Evolutionary conservation across 2,797 vertebrate species (phyloP).

Genomic region (Hippopotamyrus pictus): DNA sequence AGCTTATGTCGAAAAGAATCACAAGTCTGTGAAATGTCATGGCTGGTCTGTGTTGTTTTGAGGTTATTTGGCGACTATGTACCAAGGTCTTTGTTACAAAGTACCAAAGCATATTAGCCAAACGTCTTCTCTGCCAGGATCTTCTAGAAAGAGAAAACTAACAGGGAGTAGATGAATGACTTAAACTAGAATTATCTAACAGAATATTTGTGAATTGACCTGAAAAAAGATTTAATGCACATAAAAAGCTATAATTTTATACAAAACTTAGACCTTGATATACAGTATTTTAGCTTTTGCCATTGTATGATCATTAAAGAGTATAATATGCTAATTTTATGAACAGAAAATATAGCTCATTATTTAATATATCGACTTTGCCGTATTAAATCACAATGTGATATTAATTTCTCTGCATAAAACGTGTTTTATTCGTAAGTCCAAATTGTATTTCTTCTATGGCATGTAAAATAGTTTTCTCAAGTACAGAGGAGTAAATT

Average conservation of each 20-base stretch:
- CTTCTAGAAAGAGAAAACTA: not conserved
- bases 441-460: not conserved
- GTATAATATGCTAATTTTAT: not conserved
- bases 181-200: not conserved
- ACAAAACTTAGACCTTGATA: not conserved
- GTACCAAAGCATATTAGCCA: not conserved
- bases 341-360: not conserved
- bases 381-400: not conserved
- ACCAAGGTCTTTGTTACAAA: not conserved
- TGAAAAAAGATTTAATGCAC: not conserved
- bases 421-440: not conserved
- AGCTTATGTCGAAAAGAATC: not conserved
- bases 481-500: not conserved
- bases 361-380: not conserved
- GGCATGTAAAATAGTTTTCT: not conserved
- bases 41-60: not conserved
- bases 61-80: not conserved
- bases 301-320: not conserved
- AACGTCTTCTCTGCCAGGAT: not conserved
- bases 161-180: not conserved
- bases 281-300: not conserved
- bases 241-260: not conserved
- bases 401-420: not conserved
- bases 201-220: not conserved
- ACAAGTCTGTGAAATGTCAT: not conserved